Evolutionary conservation across 2,888 invertebrate species (phyloP).

Genomic region (Cenopis cana): DNA sequence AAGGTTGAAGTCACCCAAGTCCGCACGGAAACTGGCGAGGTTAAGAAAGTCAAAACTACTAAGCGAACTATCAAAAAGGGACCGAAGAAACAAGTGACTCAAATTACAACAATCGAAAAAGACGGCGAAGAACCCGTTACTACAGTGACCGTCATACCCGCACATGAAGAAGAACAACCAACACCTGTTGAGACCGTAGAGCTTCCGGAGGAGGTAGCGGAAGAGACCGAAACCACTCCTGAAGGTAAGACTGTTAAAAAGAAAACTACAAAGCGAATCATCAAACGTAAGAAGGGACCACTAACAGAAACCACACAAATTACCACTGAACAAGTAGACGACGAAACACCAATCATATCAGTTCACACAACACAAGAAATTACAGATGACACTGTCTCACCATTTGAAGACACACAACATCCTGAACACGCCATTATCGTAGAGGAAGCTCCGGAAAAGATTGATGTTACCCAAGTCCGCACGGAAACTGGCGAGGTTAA

Average conservation of each 20-base stretch:
- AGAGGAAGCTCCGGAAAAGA: constrained; percentile 8
- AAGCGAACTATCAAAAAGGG: background rate
- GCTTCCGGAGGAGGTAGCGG: constrained; percentile 48
- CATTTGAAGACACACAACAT: background rate
- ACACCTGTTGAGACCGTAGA: background rate
- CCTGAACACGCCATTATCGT: background rate
- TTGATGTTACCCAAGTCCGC: constrained; percentile 20
- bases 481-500: constrained; percentile 30
- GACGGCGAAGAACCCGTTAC: background rate
- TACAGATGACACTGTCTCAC: constrained; percentile 1
- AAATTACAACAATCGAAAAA: constrained; percentile 7
- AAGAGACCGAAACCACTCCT: background rate
- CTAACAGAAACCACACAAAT: constrained; percentile 61
- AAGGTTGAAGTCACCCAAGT: constrained; percentile 21
- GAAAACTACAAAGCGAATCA: constrained; percentile 51
- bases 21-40: constrained; percentile 10
- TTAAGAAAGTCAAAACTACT: constrained; percentile 1
- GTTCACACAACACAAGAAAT: background rate
- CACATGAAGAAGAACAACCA: background rate
- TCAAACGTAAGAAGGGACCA: constrained; percentile 51
- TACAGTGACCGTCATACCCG: background rate
- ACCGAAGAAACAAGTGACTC: background rate
- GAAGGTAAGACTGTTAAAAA: constrained; percentile 54
- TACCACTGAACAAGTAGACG: constrained; percentile 48
- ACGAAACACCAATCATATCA: constrained; percentile 24